A percentile compares a stretch with the other conserved stretches of the same genome.
These are phyloP conservation scores for Ectemnius continuus DNA, from an alignment of 2,888 invertebrate species.

Conservation along the genomic window DNA sequence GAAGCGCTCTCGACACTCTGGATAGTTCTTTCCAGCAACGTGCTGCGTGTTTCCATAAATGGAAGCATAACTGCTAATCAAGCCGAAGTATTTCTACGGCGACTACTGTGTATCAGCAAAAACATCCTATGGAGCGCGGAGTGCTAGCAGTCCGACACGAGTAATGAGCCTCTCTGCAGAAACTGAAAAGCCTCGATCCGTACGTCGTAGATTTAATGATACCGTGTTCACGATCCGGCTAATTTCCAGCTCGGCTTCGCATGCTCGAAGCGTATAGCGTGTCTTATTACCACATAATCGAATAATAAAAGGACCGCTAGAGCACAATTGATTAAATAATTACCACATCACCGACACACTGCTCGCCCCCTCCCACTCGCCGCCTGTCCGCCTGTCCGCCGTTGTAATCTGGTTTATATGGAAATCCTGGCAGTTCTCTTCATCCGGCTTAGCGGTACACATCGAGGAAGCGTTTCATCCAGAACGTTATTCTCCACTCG, in stretches of 20 bases:
- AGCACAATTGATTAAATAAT: slow-evolving; percentile 41
- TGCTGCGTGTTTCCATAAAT: background rate
- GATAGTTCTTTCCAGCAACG: background rate
- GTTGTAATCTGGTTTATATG: slow-evolving; percentile 14
- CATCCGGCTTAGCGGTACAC: slow-evolving; percentile 58
- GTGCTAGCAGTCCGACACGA: too few species aligned
- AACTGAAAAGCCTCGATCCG: background rate
- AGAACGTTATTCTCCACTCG: slow-evolving; percentile 3
- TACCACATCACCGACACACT: slow-evolving; percentile 12
- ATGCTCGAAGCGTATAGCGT: background rate
- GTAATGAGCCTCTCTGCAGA: background rate
- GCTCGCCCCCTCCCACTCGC: slow-evolving; percentile 12
- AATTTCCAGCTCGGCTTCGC: background rate
- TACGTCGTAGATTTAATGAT: background rate
- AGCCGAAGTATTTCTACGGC: too few species aligned
- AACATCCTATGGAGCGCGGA: too few species aligned
- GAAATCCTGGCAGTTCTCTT: slow-evolving; percentile 43
- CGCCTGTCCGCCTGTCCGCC: background rate
- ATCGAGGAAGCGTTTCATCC: slow-evolving; percentile 17
- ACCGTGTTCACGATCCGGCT: background rate
- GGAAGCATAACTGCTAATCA: too few species aligned
- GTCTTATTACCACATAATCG: slow-evolving; percentile 23
- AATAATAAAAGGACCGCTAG: slow-evolving; percentile 19
- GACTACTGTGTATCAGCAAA: too few species aligned
- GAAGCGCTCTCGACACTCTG: background rate